Evolutionary conservation across 2,888 invertebrate species (phyloP).

Genomic region (Lithophane socia): DNA sequence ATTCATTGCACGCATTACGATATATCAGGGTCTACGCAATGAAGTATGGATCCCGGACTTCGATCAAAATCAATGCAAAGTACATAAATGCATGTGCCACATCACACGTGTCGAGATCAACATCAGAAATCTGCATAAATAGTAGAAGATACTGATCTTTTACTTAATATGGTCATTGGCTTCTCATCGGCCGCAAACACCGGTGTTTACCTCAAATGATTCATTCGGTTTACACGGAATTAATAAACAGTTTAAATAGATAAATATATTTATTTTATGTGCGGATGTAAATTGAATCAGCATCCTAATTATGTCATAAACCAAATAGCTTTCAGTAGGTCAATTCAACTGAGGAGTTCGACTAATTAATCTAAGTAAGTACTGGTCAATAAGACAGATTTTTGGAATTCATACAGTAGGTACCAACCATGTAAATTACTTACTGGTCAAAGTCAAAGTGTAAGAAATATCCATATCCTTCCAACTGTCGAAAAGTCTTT

Average conservation of each 20-base stretch:
- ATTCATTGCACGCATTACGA: neutral
- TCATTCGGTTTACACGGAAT: slow-evolving; percentile 34
- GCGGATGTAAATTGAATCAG: neutral
- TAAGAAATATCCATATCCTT: too few relatives aligned
- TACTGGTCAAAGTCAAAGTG: too few relatives aligned
- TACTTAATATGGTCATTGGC: slow-evolving; percentile 49
- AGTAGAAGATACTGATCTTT: slow-evolving; percentile 43
- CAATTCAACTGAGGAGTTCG: neutral
- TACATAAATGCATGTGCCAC: slow-evolving; percentile 34
- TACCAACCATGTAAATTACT: too few relatives aligned
- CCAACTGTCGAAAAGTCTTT: too few relatives aligned
- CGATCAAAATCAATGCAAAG: slow-evolving; percentile 8
- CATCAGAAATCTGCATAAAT: slow-evolving; percentile 29
- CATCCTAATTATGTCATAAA: slow-evolving; percentile 13
- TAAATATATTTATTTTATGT: slow-evolving; percentile 19
- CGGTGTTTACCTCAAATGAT: slow-evolving; percentile 25
- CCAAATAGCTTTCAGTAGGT: neutral
- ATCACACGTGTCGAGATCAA: slow-evolving; percentile 33
- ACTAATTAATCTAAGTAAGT: too few relatives aligned
- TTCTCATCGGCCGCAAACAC: slow-evolving; percentile 3
- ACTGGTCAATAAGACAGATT: neutral
- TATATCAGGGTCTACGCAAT: slow-evolving; percentile 4
- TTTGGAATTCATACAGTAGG: neutral
- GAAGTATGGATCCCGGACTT: slow-evolving; percentile 14
- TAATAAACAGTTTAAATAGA: slow-evolving; percentile 4